Evolutionary conservation across 2,888 invertebrate species (phyloP).

Genomic region (Dromius quadrimaculatus): DNA sequence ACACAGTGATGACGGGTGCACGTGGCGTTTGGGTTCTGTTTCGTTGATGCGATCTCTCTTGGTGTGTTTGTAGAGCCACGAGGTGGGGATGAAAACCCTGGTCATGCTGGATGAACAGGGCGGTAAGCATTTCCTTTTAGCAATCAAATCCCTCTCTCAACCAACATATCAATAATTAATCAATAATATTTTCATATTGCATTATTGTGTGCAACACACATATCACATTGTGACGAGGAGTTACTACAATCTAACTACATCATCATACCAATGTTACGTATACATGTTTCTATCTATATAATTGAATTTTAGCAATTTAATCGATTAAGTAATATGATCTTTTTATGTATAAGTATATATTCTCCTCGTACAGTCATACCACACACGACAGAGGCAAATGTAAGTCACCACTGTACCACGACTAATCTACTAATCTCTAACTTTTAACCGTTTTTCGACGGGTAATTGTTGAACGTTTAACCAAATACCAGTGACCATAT

Average conservation of each 20-base stretch:
- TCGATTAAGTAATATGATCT: conserved; percentile 16
- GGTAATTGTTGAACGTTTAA: background rate
- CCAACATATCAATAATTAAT: conserved; percentile 36
- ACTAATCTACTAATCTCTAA: conserved; percentile 27
- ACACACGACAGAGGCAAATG: conserved; percentile 51
- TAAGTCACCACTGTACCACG: conserved; percentile 48
- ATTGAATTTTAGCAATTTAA: conserved; percentile 31
- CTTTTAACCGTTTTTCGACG: conserved; percentile 1
- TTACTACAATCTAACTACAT: conserved; percentile 26
- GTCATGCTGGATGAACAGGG: conserved; percentile 99
- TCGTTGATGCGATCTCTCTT: conserved; percentile 53
- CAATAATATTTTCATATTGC: conserved; percentile 42
- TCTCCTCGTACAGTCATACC: conserved; percentile 50
- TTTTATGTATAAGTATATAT: conserved; percentile 41
- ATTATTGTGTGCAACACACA: conserved; percentile 49
- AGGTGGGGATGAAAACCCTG: conserved; percentile 99
- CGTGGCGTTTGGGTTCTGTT: conserved; percentile 49
- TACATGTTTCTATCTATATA: conserved; percentile 17
- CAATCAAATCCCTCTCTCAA: conserved; percentile 43
- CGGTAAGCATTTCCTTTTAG: conserved; percentile 85
- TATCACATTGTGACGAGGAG: conserved; percentile 46
- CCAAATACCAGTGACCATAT: conserved; percentile 1
- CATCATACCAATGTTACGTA: conserved; percentile 17
- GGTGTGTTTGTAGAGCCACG: conserved; percentile 94
- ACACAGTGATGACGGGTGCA: conserved; percentile 45